Evolutionary conservation across 2,888 invertebrate genomes (phyloP).

Genomic region (Chrysomela aeneicollis): DNA sequence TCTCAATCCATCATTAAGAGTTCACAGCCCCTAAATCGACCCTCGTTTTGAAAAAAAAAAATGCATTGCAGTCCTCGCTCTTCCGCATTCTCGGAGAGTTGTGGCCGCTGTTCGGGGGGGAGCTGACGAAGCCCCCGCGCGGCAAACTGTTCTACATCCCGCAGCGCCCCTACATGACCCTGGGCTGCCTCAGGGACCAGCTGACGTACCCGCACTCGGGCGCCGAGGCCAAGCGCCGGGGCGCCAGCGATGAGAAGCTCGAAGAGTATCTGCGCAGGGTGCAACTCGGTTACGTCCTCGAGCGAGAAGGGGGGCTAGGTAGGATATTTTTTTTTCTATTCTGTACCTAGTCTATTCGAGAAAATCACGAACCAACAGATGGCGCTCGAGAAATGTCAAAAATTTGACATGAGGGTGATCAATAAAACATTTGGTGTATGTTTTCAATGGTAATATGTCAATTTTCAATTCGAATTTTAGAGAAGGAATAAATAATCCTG

Average conservation of each 20-base stretch:
- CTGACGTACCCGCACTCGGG: constrained; percentile 94
- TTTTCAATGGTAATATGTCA: too few relatives aligned
- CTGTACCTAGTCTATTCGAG: too few relatives aligned
- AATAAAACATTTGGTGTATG: too few relatives aligned
- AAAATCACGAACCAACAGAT: too few relatives aligned
- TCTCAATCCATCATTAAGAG: too few relatives aligned
- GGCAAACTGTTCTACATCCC: constrained; percentile 98
- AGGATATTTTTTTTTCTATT: background rate
- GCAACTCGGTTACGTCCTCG: constrained; percentile 83
- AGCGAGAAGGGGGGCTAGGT: constrained; percentile 82
- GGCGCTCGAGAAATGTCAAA: too few relatives aligned
- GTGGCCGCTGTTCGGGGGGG: constrained; percentile 95
- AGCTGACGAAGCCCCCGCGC: constrained; percentile 92
- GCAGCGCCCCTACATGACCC: constrained; percentile 96
- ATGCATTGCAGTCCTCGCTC: constrained; percentile 73
- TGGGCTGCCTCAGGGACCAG: constrained; percentile 90
- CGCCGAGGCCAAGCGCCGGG: constrained; percentile 82
- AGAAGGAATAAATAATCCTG: too few relatives aligned
- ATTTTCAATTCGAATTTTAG: too few relatives aligned
- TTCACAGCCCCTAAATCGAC: too few relatives aligned
- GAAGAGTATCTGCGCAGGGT: constrained; percentile 80
- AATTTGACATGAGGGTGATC: too few relatives aligned
- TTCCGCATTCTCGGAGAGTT: constrained; percentile 96
- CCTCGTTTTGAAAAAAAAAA: too few relatives aligned
- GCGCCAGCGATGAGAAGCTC: constrained; percentile 81